Evolutionary conservation across 2,113 vertebrate species (phyloP).

Genomic region (Rhynchomys soricoides): DNA sequence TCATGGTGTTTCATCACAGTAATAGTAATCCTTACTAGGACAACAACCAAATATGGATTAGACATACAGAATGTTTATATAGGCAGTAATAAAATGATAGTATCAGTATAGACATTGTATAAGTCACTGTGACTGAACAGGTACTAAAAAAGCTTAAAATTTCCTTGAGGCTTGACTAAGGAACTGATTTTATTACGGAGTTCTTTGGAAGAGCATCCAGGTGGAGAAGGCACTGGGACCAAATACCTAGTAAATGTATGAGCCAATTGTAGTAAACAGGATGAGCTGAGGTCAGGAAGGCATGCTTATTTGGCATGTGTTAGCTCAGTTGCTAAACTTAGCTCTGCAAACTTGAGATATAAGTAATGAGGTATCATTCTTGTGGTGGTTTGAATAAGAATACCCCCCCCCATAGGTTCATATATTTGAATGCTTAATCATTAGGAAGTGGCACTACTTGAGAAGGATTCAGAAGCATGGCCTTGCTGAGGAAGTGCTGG

Average conservation of each 20-base stretch:
- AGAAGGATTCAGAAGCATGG: neutral
- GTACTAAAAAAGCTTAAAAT: neutral
- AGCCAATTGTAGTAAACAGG: neutral
- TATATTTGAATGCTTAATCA: neutral
- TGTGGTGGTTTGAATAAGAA: neutral
- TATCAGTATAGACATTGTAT: constrained; percentile 24
- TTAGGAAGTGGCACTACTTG: neutral
- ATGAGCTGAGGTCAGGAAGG: neutral
- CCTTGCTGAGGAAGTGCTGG: neutral
- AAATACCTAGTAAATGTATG: constrained; percentile 9
- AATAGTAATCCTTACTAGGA: neutral
- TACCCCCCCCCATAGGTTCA: neutral
- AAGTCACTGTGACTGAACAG: neutral
- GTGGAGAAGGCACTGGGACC: neutral
- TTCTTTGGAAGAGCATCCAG: constrained; percentile 22
- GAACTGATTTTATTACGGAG: neutral
- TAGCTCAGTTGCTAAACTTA: neutral
- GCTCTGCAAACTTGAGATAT: constrained; percentile 28
- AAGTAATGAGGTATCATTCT: neutral
- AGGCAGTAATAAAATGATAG: neutral
- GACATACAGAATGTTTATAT: neutral
- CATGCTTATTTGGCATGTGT: constrained; percentile 39
- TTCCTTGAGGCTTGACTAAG: neutral
- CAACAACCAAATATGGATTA: neutral
- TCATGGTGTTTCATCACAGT: neutral